Conservation (phyloP, 2,888 invertebrate genomes). For the Melanargia galathea region DNA sequence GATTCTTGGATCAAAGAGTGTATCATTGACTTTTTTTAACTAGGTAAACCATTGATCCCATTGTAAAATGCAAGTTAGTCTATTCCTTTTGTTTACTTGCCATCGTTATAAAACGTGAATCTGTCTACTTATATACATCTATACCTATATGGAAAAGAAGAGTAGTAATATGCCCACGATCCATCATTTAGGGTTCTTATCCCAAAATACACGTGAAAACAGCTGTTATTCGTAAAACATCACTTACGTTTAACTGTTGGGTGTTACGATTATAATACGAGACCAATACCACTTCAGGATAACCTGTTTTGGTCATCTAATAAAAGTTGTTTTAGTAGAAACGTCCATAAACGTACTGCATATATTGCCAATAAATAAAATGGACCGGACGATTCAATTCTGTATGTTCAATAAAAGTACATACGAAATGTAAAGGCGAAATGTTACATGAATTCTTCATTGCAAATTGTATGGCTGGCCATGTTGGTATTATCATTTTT, state of each 20-base stretch:
- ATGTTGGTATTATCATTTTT: conserved; percentile 83
- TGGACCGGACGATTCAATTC: conserved; percentile 65
- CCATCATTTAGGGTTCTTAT: not conserved
- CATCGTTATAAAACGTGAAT: no score
- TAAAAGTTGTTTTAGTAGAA: conserved; percentile 49
- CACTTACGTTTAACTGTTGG: conserved; percentile 14
- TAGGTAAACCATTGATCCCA: no score
- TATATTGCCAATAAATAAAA: conserved; percentile 72
- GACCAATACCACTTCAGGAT: conserved; percentile 30
- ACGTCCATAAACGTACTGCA: conserved; percentile 49
- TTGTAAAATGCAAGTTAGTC: no score
- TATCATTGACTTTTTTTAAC: no score
- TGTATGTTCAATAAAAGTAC: conserved; percentile 75
- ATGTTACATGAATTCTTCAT: conserved; percentile 80
- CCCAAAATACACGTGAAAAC: not conserved
- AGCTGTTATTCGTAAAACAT: not conserved
- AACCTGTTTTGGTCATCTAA: conserved; percentile 43
- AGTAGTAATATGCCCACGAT: not conserved
- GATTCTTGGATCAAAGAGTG: no score
- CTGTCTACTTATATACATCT: no score
- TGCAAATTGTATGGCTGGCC: conserved; percentile 79
- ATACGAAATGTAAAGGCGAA: conserved; percentile 72
- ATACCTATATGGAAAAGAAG: no score
- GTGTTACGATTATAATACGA: conserved; percentile 23
- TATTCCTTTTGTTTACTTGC: no score